Evolutionary conservation across 2,113 vertebrate species (phyloP).

Genomic region (Salvelinus namaycush): DNA sequence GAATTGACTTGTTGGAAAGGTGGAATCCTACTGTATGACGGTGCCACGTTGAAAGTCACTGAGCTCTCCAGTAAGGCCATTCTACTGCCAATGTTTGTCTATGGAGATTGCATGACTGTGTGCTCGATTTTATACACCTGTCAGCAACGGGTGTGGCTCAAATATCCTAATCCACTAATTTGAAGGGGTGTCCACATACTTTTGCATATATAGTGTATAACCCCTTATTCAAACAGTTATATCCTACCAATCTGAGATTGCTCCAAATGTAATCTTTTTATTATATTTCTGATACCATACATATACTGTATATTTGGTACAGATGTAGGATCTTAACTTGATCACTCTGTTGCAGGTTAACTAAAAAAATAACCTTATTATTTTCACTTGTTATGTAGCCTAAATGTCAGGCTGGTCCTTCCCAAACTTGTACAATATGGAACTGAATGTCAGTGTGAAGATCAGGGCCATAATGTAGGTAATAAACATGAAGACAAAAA

Average conservation of each 20-base stretch:
- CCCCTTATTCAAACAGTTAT: no score
- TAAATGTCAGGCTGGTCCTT: slow-evolving; percentile 45
- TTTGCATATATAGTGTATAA: no score
- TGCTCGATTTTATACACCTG: no score
- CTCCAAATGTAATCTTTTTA: neutral
- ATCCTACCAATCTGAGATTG: neutral
- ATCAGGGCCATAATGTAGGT: slow-evolving; percentile 11
- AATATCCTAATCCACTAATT: neutral
- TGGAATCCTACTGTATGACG: no score
- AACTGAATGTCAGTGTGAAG: slow-evolving; percentile 45
- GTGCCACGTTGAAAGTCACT: no score
- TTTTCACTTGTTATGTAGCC: slow-evolving; percentile 18
- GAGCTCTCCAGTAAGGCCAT: no score
- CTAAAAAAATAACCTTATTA: slow-evolving; percentile 31
- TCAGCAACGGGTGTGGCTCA: neutral
- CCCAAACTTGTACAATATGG: slow-evolving; percentile 23
- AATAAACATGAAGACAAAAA: neutral
- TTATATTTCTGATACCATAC: neutral
- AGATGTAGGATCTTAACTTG: slow-evolving; percentile 18
- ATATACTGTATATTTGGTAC: neutral
- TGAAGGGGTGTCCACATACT: no score
- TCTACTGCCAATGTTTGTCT: no score
- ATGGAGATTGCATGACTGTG: no score
- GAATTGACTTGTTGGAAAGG: no score
- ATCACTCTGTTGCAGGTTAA: no score